A percentile compares a stretch with the other conserved stretches of the same genome.
Conservation (phyloP, 2,797 vertebrate species). For the Astyanax mexicanus region DNA sequence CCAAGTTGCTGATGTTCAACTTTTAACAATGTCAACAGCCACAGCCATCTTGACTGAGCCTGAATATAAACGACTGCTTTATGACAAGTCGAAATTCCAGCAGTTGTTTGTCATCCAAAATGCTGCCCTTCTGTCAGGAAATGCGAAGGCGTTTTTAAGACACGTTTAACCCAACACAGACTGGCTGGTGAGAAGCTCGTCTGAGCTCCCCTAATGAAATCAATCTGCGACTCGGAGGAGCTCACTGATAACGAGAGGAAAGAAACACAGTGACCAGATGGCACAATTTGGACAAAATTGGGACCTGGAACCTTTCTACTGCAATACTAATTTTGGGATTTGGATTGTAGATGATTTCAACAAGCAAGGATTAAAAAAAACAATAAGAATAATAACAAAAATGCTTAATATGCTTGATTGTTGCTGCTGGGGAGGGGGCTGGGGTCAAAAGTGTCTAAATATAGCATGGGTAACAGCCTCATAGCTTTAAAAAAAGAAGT, state of each 20-base stretch:
- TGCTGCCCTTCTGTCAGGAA: conserved; percentile 43
- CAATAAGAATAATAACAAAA: too few relatives aligned
- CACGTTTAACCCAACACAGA: conserved; percentile 49
- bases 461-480: neutral
- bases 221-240: conserved; percentile 35
- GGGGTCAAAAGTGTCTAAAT: neutral
- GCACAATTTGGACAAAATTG: conserved; percentile 41
- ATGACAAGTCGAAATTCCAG: conserved; percentile 33
- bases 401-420: conserved; percentile 13
- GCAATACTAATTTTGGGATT: conserved; percentile 7
- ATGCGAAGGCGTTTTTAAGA: conserved; percentile 33
- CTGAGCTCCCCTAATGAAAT: conserved; percentile 45
- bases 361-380: neutral
- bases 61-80: conserved; percentile 30
- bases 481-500: neutral
- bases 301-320: conserved; percentile 25
- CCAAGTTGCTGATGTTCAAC: too few relatives aligned
- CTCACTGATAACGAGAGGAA: conserved; percentile 7
- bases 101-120: conserved; percentile 45
- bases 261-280: conserved; percentile 54
- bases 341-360: neutral
- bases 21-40: conserved; percentile 11
- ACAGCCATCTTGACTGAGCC: neutral
- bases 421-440: neutral
- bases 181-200: conserved; percentile 37